Percentiles rank a stretch among this genome's conserved stretches.
phyloP scores from a whole-genome alignment of 1,140 invertebrate species.

The Caenorhabditis briggsae region DNA sequence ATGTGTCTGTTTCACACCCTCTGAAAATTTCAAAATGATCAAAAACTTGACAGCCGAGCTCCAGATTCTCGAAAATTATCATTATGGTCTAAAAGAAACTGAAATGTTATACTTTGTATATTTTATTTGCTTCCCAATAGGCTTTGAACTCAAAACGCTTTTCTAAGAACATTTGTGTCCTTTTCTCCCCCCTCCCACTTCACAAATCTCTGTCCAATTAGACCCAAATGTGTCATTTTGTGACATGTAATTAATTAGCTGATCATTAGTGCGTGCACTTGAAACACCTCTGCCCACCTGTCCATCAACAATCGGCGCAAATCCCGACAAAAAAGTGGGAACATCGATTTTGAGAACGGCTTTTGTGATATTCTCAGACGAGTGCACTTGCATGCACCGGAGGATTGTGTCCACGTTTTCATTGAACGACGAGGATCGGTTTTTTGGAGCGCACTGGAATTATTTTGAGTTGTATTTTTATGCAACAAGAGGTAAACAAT shows the following conservation, averaged over 20 bases:
- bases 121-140: too few relatives aligned
- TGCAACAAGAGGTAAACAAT: neutral
- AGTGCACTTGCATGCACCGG: slow-evolving; percentile 77
- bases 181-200: neutral
- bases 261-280: slow-evolving; percentile 52
- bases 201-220: slow-evolving; percentile 19
- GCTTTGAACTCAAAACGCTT: too few relatives aligned
- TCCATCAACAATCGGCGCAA: slow-evolving; percentile 84
- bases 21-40: too few relatives aligned
- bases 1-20: too few relatives aligned
- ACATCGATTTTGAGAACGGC: slow-evolving; percentile 81
- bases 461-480: neutral
- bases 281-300: slow-evolving; percentile 67
- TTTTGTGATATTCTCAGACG: slow-evolving; percentile 85
- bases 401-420: slow-evolving; percentile 68
- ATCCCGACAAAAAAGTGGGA: slow-evolving; percentile 82
- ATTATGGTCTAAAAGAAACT: too few relatives aligned
- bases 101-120: too few relatives aligned
- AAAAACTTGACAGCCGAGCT: too few relatives aligned
- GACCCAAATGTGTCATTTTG: slow-evolving; percentile 43
- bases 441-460: slow-evolving; percentile 61
- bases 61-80: too few relatives aligned
- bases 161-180: neutral
- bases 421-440: slow-evolving; percentile 56
- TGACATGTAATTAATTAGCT: slow-evolving; percentile 46